Evolutionary conservation across 2,113 vertebrate genomes (phyloP).

Genomic region (Cranoglanis bouderius): DNA sequence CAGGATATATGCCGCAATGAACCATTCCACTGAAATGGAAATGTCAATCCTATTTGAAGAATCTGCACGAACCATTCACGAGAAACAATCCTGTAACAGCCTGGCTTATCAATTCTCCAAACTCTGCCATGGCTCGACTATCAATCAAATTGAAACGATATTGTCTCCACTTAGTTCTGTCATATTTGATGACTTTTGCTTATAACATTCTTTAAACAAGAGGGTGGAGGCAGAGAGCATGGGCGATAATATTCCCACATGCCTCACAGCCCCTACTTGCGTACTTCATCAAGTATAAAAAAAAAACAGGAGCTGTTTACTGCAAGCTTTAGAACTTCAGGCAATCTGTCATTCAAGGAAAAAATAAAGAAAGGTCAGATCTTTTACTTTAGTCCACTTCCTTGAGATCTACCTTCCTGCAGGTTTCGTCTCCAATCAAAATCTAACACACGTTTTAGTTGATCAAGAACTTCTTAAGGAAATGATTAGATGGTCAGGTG

Average conservation of each 20-base stretch:
- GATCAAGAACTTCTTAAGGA: no score
- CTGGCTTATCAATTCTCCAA: conserved; percentile 35
- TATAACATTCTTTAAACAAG: conserved; percentile 11
- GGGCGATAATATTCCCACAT: conserved; percentile 6
- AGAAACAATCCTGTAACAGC: conserved; percentile 12
- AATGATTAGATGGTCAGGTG: no score
- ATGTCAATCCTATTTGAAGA: conserved; percentile 34
- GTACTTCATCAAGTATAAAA: neutral
- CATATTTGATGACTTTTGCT: conserved; percentile 53
- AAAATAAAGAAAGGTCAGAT: neutral
- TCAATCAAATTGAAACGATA: conserved; percentile 48
- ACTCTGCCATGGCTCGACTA: neutral
- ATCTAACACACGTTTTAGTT: no score
- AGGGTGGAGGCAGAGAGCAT: neutral
- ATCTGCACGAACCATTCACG: conserved; percentile 23
- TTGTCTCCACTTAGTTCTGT: conserved; percentile 43
- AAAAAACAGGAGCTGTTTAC: neutral
- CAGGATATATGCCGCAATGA: neutral
- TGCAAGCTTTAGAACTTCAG: neutral
- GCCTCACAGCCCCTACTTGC: neutral
- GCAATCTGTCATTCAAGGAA: neutral
- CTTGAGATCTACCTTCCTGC: no score
- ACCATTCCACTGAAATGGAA: conserved; percentile 31
- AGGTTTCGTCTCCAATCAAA: no score
- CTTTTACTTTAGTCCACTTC: neutral